Evolutionary conservation across 1,140 invertebrate species (phyloP).

Genomic region (Zaprionus tsacasi): DNA sequence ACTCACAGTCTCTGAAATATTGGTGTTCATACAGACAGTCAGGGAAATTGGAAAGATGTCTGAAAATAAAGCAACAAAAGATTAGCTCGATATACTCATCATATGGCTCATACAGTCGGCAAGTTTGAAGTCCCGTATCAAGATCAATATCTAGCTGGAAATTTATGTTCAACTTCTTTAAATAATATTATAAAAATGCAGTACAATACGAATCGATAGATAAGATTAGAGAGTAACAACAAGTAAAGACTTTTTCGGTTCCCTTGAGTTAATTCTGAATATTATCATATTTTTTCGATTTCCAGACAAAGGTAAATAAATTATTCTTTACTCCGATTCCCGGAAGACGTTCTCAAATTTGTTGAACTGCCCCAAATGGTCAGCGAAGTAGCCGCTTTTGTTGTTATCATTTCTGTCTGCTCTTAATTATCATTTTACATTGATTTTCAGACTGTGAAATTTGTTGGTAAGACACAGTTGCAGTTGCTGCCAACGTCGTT

Average conservation of each 20-base stretch:
- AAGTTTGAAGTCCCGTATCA: neutral
- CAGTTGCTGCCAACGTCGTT: neutral
- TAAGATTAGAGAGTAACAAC: constrained; percentile 10
- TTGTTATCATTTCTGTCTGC: constrained; percentile 11
- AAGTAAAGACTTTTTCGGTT: constrained; percentile 25
- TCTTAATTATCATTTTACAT: constrained; percentile 48
- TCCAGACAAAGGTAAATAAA: constrained; percentile 4
- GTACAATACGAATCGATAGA: neutral
- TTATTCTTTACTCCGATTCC: constrained; percentile 13
- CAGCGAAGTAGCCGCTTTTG: constrained; percentile 1
- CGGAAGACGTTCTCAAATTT: constrained; percentile 34
- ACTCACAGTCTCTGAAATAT: no score
- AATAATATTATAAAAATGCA: constrained; percentile 5
- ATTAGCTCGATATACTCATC: neutral
- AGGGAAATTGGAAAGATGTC: neutral
- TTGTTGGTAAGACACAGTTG: constrained; percentile 21
- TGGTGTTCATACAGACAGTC: no score
- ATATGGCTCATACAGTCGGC: neutral
- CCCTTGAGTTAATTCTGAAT: neutral
- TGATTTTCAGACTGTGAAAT: constrained; percentile 30
- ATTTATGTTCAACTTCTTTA: neutral
- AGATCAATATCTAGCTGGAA: neutral
- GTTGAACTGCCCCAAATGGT: constrained; percentile 31
- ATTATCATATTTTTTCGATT: constrained; percentile 29
- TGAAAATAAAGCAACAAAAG: neutral